Conservation (phyloP, 2,797 vertebrate genomes). For the Rhinogobio ventralis region DNA sequence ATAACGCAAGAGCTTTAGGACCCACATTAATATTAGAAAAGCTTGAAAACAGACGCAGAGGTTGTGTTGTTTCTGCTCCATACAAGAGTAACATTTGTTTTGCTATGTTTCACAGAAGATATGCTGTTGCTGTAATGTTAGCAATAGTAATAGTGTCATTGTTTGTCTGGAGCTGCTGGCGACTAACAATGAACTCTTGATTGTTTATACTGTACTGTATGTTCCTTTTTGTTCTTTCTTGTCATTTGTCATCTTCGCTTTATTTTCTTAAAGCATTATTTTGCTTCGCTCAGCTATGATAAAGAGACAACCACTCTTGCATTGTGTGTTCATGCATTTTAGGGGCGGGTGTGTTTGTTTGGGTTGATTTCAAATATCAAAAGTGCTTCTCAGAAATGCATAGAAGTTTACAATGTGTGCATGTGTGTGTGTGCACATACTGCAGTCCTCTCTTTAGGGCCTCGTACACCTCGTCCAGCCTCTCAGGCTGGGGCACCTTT, state of each 20-base stretch:
- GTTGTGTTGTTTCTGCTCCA: too few relatives aligned
- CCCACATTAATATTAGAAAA: too few relatives aligned
- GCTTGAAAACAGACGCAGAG: too few relatives aligned
- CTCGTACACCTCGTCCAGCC: conserved; percentile 91
- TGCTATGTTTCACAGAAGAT: too few relatives aligned
- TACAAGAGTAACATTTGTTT: too few relatives aligned
- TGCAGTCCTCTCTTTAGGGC: conserved; percentile 88
- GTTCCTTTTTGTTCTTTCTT: background rate
- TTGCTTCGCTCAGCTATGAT: background rate
- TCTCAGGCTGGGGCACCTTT: conserved; percentile 93
- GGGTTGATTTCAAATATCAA: background rate
- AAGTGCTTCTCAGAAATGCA: background rate
- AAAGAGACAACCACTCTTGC: background rate
- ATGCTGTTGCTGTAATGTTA: background rate
- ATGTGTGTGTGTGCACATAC: conserved; percentile 68
- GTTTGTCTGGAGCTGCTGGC: background rate
- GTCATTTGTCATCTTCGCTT: background rate
- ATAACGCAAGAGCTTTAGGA: too few relatives aligned
- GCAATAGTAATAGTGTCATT: background rate
- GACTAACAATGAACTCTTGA: too few relatives aligned
- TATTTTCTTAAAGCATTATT: background rate
- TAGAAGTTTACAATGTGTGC: background rate
- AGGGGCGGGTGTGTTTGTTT: background rate
- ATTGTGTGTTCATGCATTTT: background rate
- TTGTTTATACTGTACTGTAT: background rate